A percentile compares a stretch with the other conserved stretches of the same genome.
These are phyloP conservation scores for Brachionus rotundiformis DNA, from an alignment of 1,140 invertebrate species.

Conservation along the genomic window DNA sequence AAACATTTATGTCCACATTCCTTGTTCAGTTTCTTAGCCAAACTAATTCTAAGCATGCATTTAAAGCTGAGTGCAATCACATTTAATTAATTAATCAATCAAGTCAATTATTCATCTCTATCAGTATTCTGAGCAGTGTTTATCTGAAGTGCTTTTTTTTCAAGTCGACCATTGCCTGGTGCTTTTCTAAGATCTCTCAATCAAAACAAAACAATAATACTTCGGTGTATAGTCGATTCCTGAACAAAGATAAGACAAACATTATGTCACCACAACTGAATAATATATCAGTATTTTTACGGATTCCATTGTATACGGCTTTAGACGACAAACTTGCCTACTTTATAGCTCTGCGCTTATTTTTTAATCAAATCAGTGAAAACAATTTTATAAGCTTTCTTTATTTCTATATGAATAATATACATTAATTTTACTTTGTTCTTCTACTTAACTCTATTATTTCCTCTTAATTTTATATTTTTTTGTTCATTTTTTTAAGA, in stretches of 20 bases:
- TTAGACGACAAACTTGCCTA: too few species aligned
- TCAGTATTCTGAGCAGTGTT: too few species aligned
- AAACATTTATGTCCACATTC: background rate
- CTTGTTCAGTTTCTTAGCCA: background rate
- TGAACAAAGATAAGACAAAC: background rate
- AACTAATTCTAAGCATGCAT: background rate
- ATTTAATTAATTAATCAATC: too few species aligned
- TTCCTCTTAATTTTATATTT: background rate
- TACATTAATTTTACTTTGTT: too few species aligned
- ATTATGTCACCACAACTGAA: background rate
- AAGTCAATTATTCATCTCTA: too few species aligned
- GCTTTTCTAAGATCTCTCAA: background rate
- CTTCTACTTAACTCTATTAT: too few species aligned
- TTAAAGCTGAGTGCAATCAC: background rate
- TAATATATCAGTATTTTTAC: constrained; percentile 7
- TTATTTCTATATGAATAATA: too few species aligned
- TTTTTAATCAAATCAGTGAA: background rate
- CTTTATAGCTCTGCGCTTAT: background rate
- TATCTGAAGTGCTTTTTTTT: background rate
- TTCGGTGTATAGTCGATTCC: too few species aligned
- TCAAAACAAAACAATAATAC: background rate
- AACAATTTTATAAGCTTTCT: background rate
- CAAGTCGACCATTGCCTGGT: background rate
- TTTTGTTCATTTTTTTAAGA: background rate
- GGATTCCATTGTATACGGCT: too few species aligned